Conservation (phyloP, 2,888 invertebrate genomes). For the Drosophila kambysellisi region DNA sequence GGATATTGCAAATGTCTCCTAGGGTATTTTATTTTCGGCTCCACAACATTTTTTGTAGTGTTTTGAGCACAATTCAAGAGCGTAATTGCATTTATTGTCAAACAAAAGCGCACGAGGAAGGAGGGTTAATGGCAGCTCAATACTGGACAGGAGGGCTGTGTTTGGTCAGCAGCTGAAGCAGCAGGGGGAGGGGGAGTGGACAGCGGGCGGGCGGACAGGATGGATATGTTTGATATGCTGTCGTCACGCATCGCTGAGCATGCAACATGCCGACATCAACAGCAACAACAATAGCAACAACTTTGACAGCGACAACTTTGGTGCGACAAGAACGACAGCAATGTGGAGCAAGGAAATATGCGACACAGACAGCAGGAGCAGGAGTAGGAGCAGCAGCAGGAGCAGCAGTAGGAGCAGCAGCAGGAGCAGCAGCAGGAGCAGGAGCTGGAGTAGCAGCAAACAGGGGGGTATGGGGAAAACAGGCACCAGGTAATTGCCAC, state of each 20-base stretch:
- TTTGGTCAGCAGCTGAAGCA: neutral
- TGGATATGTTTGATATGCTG: conserved; percentile 74
- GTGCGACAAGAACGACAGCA: conserved; percentile 53
- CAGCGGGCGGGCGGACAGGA: conserved; percentile 17
- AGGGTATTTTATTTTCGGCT: neutral
- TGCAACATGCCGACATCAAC: conserved; percentile 55
- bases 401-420: neutral
- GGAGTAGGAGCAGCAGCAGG: neutral
- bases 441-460: too few relatives aligned
- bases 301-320: conserved; percentile 53
- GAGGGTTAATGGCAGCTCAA: conserved; percentile 10
- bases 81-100: conserved; percentile 75
- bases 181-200: neutral
- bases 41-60: neutral
- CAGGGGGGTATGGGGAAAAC: neutral
- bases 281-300: conserved; percentile 35
- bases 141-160: conserved; percentile 31
- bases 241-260: conserved; percentile 80
- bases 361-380: conserved; percentile 27
- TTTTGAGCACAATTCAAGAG: conserved; percentile 62
- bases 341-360: conserved; percentile 69
- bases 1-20: neutral
- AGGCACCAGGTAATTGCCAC: conserved; percentile 74
- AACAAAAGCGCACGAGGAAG: conserved; percentile 49
- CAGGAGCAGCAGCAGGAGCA: neutral